phyloP scores from a whole-genome alignment of 2,113 vertebrate genomes.

The Heterotilapia buettikoferi region DNA sequence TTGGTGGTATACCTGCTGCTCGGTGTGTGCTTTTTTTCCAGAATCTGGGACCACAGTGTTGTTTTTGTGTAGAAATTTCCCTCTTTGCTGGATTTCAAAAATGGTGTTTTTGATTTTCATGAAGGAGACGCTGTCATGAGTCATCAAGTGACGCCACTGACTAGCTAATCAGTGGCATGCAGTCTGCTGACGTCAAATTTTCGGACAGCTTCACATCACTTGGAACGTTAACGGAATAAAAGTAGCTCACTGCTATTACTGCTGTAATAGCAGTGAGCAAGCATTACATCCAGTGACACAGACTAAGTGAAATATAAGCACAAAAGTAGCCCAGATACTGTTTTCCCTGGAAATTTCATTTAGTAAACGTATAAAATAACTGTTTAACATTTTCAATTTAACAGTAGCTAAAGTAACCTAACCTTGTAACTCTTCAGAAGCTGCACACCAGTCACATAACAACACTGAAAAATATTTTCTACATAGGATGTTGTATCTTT shows the following conservation, averaged over 20 bases:
- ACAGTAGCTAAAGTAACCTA: neutral
- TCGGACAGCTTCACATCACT: neutral
- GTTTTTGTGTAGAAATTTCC: neutral
- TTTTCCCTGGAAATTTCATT: neutral
- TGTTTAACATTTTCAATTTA: neutral
- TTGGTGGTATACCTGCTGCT: neutral
- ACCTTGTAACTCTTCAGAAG: neutral
- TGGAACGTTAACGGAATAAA: neutral
- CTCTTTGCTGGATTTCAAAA: neutral
- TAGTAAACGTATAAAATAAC: neutral
- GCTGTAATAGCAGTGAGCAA: neutral
- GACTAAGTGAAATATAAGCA: neutral
- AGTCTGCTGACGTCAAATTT: neutral
- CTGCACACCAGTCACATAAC: neutral
- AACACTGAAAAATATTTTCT: neutral
- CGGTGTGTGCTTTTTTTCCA: rapidly evolving
- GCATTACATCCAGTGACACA: neutral
- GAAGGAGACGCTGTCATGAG: neutral
- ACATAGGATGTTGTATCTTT: neutral
- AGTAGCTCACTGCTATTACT: neutral
- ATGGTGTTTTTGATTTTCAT: neutral
- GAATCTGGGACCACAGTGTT: neutral
- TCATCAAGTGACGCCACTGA: neutral
- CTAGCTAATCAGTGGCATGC: neutral
- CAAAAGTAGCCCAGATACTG: neutral